Percentiles rank a stretch among this genome's conserved stretches.
phyloP scores from a whole-genome alignment of 1,140 invertebrate genomes.

The Heliconius congener region DNA sequence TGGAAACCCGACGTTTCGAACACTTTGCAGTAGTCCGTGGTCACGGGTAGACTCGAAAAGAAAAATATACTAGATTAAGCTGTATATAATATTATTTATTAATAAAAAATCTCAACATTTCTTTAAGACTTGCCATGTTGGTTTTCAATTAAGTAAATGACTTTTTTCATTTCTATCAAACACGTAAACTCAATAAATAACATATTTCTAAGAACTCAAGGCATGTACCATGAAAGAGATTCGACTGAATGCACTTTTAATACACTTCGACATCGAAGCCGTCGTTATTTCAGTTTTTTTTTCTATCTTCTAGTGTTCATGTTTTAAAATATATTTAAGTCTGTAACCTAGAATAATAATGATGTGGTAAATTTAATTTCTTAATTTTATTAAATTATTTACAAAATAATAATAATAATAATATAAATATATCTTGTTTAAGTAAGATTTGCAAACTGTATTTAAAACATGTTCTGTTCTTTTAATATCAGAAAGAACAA shows the following conservation, averaged over 20 bases:
- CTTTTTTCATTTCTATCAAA: neutral
- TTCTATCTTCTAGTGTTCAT: neutral
- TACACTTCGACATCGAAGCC: neutral
- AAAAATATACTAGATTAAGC: too few relatives aligned
- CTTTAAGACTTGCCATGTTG: neutral
- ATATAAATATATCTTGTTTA: too few relatives aligned
- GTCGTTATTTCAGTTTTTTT: neutral
- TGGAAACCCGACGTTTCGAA: too few relatives aligned
- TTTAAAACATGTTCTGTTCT: neutral
- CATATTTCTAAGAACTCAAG: neutral
- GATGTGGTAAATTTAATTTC: neutral
- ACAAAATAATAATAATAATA: too few relatives aligned
- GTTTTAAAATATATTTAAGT: neutral
- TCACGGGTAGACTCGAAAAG: too few relatives aligned
- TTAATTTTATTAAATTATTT: too few relatives aligned
- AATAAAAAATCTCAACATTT: too few relatives aligned
- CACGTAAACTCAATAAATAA: conserved; percentile 1
- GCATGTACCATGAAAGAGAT: conserved; percentile 5
- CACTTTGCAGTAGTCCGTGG: too few relatives aligned
- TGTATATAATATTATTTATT: too few relatives aligned
- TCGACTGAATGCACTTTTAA: conserved; percentile 15
- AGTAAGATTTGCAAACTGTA: too few relatives aligned
- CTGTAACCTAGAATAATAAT: neutral
- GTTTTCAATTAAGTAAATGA: conserved; percentile 3
- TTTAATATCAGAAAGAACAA: neutral